Conservation (phyloP, 2,888 invertebrate genomes). For the Gastracanthus pulcherrimus region DNA sequence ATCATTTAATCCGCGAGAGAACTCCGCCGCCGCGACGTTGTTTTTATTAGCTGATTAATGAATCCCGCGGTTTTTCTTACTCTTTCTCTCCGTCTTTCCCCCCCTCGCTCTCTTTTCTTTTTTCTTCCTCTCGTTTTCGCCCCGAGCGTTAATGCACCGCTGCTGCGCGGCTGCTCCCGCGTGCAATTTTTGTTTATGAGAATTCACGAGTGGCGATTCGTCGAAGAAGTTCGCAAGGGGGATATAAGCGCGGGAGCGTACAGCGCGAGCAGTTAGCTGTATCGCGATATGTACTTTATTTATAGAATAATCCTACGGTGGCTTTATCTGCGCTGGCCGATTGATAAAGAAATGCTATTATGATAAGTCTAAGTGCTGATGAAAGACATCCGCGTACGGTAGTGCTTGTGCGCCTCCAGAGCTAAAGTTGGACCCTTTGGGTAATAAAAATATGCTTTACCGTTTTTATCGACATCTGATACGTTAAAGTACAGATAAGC, state of each 20-base stretch:
- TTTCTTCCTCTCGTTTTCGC: no score
- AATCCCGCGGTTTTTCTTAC: background rate
- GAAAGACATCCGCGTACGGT: conserved; percentile 31
- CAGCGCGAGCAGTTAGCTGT: background rate
- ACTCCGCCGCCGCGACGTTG: background rate
- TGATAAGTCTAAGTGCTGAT: conserved; percentile 31
- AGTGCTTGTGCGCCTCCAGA: background rate
- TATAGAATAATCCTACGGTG: conserved; percentile 35
- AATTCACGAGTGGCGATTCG: conserved; percentile 6
- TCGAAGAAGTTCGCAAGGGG: background rate
- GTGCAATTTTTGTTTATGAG: conserved; percentile 10
- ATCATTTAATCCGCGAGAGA: conserved; percentile 44
- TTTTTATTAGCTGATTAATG: conserved; percentile 35
- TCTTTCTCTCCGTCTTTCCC: background rate
- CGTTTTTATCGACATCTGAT: background rate
- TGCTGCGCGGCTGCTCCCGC: background rate
- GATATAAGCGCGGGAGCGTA: background rate
- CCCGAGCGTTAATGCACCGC: background rate
- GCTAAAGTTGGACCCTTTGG: background rate
- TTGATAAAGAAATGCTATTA: conserved; percentile 32
- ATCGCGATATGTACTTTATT: conserved; percentile 13
- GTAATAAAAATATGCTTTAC: background rate
- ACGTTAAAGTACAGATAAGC: background rate
- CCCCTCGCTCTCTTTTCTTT: background rate
- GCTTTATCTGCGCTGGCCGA: conserved; percentile 10